These are phyloP conservation scores for Macrophya alboannulata DNA, from an alignment of 2,888 invertebrate species.

Conservation along the genomic window DNA sequence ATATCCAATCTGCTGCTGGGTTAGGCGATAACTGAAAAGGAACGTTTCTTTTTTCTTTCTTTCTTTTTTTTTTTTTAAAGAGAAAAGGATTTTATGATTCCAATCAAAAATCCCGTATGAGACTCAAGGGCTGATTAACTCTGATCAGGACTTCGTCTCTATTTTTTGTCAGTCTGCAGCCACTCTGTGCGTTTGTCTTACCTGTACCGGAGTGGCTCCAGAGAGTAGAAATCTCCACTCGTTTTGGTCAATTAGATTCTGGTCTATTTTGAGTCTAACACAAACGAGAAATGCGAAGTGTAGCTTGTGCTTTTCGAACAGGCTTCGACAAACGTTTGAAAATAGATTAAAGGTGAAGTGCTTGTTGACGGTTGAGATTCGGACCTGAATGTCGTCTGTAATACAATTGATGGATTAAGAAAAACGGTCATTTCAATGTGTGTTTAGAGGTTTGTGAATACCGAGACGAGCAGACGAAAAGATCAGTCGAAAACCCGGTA, in stretches of 20 bases:
- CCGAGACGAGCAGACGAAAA: not conserved
- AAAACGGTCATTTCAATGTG: not conserved
- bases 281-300: constrained; percentile 91
- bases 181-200: constrained; percentile 67
- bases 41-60: not conserved
- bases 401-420: constrained; percentile 51
- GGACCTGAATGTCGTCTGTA: constrained; percentile 86
- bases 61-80: not conserved
- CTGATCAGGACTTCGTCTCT: not conserved
- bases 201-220: constrained; percentile 85
- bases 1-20: constrained; percentile 91
- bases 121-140: not conserved
- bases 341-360: constrained; percentile 93
- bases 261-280: constrained; percentile 85
- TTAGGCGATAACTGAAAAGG: constrained; percentile 79
- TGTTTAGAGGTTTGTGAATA: not conserved
- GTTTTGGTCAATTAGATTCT: constrained; percentile 82
- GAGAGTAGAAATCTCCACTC: constrained; percentile 91
- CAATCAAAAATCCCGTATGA: not conserved
- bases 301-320: constrained; percentile 95
- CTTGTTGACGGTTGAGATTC: constrained; percentile 90
- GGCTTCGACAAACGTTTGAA: constrained; percentile 92
- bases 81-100: not conserved
- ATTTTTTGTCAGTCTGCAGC: constrained; percentile 41
- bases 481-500: not conserved